phyloP scores from a whole-genome alignment of 2,113 vertebrate species.

The Ascaphus truei region DNA sequence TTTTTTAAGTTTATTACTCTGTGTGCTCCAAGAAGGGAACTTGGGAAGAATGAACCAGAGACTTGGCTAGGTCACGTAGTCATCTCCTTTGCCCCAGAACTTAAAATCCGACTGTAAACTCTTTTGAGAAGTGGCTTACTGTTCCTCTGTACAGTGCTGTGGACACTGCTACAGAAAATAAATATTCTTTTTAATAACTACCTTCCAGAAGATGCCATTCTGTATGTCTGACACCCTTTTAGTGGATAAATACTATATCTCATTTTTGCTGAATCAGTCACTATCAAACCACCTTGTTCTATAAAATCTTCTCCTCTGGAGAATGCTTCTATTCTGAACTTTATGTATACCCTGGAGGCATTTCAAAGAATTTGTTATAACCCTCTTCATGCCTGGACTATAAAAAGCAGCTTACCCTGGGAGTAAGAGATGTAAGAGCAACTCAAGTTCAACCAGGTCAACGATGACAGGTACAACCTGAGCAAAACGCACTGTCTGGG shows the following conservation, averaged over 20 bases:
- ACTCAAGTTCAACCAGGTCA: constrained; percentile 10
- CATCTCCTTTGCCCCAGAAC: too few species aligned
- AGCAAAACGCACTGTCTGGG: not conserved
- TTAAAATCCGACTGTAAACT: too few species aligned
- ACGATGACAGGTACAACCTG: constrained; percentile 14
- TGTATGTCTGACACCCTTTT: not conserved
- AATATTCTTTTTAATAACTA: too few species aligned
- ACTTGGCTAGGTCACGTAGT: too few species aligned
- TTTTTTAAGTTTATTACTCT: too few species aligned
- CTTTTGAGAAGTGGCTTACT: too few species aligned
- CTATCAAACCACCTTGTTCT: not conserved
- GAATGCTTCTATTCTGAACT: constrained; percentile 8
- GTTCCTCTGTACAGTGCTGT: too few species aligned
- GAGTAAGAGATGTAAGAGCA: constrained; percentile 10
- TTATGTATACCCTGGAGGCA: constrained; percentile 26
- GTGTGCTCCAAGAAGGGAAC: too few species aligned
- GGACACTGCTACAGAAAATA: too few species aligned
- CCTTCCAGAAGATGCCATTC: too few species aligned
- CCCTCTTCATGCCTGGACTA: constrained; percentile 7
- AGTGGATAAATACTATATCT: not conserved
- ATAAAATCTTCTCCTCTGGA: constrained; percentile 4
- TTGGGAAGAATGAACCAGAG: too few species aligned
- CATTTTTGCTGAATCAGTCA: not conserved
- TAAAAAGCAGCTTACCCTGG: constrained; percentile 23
- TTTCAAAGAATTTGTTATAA: constrained; percentile 28